Conservation (phyloP, 1,140 invertebrate genomes). For the Bactericera cockerelli region DNA sequence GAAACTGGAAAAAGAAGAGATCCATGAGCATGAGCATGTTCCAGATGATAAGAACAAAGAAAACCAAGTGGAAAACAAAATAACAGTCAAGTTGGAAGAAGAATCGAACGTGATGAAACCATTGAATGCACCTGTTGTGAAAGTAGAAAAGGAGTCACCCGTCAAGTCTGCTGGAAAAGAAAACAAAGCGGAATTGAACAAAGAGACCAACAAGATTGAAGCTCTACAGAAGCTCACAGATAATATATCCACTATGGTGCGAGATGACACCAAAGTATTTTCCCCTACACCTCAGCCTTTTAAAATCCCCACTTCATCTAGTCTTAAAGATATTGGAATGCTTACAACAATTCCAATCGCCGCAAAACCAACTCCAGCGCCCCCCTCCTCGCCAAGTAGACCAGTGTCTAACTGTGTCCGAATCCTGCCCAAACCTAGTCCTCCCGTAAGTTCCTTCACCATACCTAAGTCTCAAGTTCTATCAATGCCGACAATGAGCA, state of each 20-base stretch:
- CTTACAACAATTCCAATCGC: neutral
- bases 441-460: neutral
- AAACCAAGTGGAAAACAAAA: neutral
- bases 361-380: neutral
- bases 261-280: neutral
- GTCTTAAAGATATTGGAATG: constrained; percentile 7
- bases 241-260: neutral
- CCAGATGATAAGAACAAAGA: neutral
- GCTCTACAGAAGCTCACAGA: neutral
- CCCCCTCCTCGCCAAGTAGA: neutral
- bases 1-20: neutral
- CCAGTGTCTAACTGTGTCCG: constrained; percentile 7
- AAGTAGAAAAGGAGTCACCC: constrained; percentile 3
- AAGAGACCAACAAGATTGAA: neutral
- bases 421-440: constrained; percentile 2
- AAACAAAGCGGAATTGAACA: neutral
- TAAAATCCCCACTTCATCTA: neutral
- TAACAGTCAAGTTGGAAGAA: neutral
- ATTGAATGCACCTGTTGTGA: neutral
- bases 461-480: neutral
- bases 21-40: too few species aligned
- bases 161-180: neutral
- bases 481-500: neutral
- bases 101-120: constrained; percentile 6
- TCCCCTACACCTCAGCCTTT: neutral